phyloP scores from a whole-genome alignment of 2,797 vertebrate species.

The Ptychobarbus kaznakovi region DNA sequence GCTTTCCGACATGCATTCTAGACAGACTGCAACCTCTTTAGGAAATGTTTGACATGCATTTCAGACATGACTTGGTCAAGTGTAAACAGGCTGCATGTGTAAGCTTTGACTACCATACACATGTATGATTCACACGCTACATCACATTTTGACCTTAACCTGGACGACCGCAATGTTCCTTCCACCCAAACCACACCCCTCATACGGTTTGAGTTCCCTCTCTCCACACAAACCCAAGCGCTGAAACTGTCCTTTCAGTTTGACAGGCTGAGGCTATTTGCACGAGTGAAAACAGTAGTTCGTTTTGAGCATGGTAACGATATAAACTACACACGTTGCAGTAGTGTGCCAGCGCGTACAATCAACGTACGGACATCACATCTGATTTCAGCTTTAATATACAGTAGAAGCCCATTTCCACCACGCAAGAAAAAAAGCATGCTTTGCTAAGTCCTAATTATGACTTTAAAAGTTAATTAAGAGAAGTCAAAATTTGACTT shows the following conservation, averaged over 20 bases:
- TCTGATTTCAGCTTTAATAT: neutral
- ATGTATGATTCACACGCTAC: neutral
- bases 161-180: neutral
- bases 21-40: neutral
- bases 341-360: neutral
- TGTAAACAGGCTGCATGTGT: neutral
- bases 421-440: neutral
- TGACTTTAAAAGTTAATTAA: neutral
- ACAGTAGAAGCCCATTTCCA: neutral
- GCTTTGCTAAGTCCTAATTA: neutral
- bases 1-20: neutral
- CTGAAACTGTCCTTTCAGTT: neutral
- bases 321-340: neutral
- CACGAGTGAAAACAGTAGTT: neutral
- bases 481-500: neutral
- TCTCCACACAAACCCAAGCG: neutral
- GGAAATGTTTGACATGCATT: neutral
- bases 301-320: neutral
- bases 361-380: neutral
- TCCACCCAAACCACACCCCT: neutral
- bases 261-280: neutral
- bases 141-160: neutral
- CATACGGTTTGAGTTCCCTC: neutral
- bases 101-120: neutral
- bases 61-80: constrained; percentile 2